Evolutionary conservation across 2,888 invertebrate genomes (phyloP), one percentile per base, ranked within the genome.

Genomic region (Marronus borbonicus): DNA sequence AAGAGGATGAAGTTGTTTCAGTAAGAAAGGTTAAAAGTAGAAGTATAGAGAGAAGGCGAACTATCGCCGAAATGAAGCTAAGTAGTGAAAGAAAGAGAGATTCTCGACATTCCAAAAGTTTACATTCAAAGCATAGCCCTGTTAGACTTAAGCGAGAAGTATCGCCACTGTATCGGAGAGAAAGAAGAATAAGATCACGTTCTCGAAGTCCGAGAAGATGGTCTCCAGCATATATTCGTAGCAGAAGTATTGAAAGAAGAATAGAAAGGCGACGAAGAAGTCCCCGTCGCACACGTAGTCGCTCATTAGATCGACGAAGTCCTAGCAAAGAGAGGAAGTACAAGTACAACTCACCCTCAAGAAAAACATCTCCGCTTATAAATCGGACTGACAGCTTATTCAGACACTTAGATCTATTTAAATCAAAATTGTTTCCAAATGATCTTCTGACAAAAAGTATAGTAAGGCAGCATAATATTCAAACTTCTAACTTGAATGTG

Each of bases 181-280:
- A 66, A n/a, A 14, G 8, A 12, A 66, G 68, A 36, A 49, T 62
- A 24, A 68, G 74, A 60, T 74, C 74, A 60, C 14, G 77, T n/a
- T 74, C 77, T 14, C 72, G 79, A 49, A 79, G 79, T 49, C 72
- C 72, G n/a, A 64, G 66, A 36, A 66, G 77, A 14, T 14, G 55
- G 12, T 74, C 66, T 12, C 72, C 76, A 1, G 28, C 70, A 14
- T 14, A 70, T 31, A 17, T 28, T 76, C 72, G 60, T 17, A 75
- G 74, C 36, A 44, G 68, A 39, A 79, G 76, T 70, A 28, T 65
- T 10, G 76, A 76, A 66, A 79, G 50, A 49, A 76, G 77, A 75
- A 60, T 49, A 3, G 66, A 52, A 39, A 70, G 76, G 12, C 8
- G 77, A 60, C 65, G 76, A 52, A 58, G 69, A 20, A 77, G 60